phyloP scores from a whole-genome alignment of 2,113 vertebrate genomes.

The Leuciscus idus region DNA sequence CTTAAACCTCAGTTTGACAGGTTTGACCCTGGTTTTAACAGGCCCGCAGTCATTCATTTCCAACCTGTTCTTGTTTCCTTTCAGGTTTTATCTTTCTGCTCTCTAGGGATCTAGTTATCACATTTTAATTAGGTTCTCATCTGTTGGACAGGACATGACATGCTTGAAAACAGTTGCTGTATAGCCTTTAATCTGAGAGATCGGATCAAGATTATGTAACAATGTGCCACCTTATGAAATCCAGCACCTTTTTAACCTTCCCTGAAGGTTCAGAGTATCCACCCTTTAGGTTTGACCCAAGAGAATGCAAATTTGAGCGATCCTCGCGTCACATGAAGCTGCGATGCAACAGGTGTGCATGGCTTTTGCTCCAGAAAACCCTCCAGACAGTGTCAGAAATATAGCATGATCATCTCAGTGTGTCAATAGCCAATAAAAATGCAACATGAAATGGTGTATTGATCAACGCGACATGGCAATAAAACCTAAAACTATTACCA shows the following conservation, averaged over 20 bases:
- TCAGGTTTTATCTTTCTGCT: slow-evolving; percentile 23
- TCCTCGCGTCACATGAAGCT: background rate
- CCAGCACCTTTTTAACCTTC: background rate
- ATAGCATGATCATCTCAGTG: too few species aligned
- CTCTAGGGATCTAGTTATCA: slow-evolving; percentile 20
- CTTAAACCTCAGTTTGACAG: background rate
- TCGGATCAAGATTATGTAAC: background rate
- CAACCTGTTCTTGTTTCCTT: slow-evolving; percentile 7
- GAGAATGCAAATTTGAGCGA: background rate
- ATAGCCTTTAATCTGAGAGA: slow-evolving; percentile 13
- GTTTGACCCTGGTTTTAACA: background rate
- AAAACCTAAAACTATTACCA: too few species aligned
- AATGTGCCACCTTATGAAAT: background rate
- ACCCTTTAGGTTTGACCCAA: background rate
- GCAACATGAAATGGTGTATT: too few species aligned
- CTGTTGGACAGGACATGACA: background rate
- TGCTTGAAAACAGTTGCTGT: background rate
- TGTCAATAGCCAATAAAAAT: too few species aligned
- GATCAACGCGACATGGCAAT: too few species aligned
- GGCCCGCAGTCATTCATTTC: background rate
- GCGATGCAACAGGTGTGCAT: slow-evolving; percentile 5
- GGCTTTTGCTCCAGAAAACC: background rate
- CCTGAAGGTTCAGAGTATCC: background rate
- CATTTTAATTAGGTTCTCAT: slow-evolving; percentile 19
- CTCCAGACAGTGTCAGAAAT: background rate